These are phyloP conservation scores for Monarcha castaneiventris DNA, from an alignment of 2,113 vertebrate species.

Conservation along the genomic window DNA sequence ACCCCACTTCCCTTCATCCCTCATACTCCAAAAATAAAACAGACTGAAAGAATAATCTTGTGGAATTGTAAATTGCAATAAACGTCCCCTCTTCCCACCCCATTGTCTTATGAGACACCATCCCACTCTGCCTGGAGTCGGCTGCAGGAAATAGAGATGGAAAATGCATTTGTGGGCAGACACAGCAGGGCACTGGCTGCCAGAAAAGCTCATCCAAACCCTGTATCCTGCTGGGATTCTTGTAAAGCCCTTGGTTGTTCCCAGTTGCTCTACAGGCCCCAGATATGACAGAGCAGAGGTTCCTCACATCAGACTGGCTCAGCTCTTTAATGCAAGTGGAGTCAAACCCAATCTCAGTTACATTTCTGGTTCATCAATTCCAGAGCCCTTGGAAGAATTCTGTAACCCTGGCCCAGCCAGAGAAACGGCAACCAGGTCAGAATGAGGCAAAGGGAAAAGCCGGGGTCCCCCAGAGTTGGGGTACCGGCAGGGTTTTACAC, in stretches of 20 bases:
- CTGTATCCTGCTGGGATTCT: not conserved
- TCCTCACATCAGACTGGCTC: not conserved
- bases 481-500: not conserved
- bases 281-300: not conserved
- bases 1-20: not conserved
- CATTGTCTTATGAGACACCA: not conserved
- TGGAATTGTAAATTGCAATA: not conserved
- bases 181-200: not conserved
- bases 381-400: not conserved
- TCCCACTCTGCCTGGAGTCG: not conserved
- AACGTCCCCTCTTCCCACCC: not conserved
- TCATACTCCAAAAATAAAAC: not conserved
- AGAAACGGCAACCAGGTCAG: not conserved
- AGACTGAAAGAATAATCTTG: not conserved
- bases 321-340: not conserved
- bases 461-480: fast-evolving
- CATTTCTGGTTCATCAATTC: not conserved
- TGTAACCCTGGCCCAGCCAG: not conserved
- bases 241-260: not conserved
- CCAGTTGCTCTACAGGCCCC: not conserved
- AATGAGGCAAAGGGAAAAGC: not conserved
- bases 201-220: not conserved
- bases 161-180: not conserved
- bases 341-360: not conserved
- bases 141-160: not conserved